phyloP scores from a whole-genome alignment of 2,888 invertebrate genomes.

The Hemicrepidius hirtus region DNA sequence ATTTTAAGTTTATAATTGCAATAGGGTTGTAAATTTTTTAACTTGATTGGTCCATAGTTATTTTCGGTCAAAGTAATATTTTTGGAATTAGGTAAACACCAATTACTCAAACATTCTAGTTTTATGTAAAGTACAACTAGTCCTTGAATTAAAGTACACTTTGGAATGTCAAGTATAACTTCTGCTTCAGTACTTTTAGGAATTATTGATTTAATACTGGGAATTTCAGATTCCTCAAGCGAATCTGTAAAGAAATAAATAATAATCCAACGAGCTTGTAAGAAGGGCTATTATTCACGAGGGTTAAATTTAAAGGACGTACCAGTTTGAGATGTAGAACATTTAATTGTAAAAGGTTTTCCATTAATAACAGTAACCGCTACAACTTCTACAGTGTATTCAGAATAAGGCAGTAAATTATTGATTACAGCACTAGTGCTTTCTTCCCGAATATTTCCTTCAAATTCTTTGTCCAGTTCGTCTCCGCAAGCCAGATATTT shows the following conservation, averaged over 20 bases:
- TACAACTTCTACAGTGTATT: neutral
- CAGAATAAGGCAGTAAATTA: neutral
- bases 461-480: neutral
- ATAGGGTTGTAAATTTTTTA: constrained; percentile 49
- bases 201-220: constrained; percentile 2
- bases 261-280: too few species aligned
- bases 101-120: constrained; percentile 21
- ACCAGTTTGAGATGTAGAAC: neutral
- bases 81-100: constrained; percentile 29
- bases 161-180: constrained; percentile 17
- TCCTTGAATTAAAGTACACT: constrained; percentile 36
- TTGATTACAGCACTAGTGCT: neutral
- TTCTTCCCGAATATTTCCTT: neutral
- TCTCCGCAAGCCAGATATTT: neutral
- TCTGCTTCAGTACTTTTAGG: neutral
- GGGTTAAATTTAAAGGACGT: too few species aligned
- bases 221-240: constrained; percentile 29
- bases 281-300: too few species aligned
- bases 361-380: neutral
- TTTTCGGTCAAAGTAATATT: neutral
- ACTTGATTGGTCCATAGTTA: neutral
- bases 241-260: constrained; percentile 34
- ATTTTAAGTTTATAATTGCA: constrained; percentile 49
- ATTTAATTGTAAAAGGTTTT: neutral
- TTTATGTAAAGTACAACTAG: neutral